phyloP scores from a whole-genome alignment of 2,113 vertebrate genomes.

The Anguilla rostrata region DNA sequence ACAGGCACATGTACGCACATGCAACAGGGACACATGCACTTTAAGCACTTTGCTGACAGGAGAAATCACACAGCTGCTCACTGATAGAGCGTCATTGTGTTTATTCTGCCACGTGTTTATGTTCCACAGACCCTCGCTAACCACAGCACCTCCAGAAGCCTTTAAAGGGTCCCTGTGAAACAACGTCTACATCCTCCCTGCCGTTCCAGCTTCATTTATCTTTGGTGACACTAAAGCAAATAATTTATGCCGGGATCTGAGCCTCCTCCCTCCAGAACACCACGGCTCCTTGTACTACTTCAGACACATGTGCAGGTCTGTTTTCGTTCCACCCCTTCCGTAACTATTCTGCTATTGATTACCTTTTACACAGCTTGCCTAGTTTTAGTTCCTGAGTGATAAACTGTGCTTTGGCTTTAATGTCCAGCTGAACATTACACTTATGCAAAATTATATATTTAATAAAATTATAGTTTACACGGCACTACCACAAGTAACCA shows the following conservation, averaged over 20 bases:
- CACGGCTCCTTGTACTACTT: background rate
- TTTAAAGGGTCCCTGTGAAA: background rate
- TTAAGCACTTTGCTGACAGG: too few species aligned
- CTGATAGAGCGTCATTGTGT: background rate
- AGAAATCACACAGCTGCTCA: background rate
- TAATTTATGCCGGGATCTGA: constrained; percentile 11
- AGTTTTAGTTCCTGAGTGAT: background rate
- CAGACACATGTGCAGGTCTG: background rate
- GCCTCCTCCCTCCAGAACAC: background rate
- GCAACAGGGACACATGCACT: background rate
- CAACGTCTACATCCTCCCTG: background rate
- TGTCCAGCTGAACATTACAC: background rate
- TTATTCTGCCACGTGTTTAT: background rate
- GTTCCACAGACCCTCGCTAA: background rate
- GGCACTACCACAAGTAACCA: background rate
- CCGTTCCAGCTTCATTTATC: constrained; percentile 11
- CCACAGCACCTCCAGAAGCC: background rate
- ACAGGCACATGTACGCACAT: background rate
- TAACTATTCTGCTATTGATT: background rate
- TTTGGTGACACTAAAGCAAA: background rate
- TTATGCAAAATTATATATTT: background rate
- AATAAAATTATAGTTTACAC: background rate
- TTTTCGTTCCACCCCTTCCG: background rate
- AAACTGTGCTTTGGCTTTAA: background rate
- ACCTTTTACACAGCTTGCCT: background rate